Base-by-base conservation (phyloP, 1,140 invertebrate species). In the Zaprionus davidi region DNA sequence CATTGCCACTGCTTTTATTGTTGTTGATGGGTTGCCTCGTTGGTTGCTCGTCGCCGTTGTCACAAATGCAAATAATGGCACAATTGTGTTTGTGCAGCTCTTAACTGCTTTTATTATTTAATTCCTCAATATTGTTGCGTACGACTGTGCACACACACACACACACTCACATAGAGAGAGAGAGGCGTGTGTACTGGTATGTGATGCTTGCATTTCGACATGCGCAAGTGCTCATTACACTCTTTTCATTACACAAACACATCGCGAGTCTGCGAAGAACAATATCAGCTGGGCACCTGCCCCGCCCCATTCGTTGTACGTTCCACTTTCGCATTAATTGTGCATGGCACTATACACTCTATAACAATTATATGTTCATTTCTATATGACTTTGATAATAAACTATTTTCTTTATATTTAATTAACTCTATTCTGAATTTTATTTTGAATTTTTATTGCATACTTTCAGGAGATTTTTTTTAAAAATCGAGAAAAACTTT, bases 51-150 rank as follows among this genome's bases (percentile, higher is more conserved):
- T 58, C 44, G 70, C 49, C 78, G 81, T 78, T 87, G 87, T 91
- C 87, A 91, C 87, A 91, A 90, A 91, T 91, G 87, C 87, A 91
- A 91, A 91, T 91, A 91, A 91, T 91, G 81, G 87, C 76, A 81
- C 78, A 91, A 87, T 91, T 87, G 81, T 82, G 71, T 64, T 81
- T 72, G 41, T 80, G 77, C 78, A 73, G 79, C 64, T 64, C 73
- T 79, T 82, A 86, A 82, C 82, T 79, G 79, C 79, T 76, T 85
- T 85, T 85, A 85, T 87, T 86, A 85, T 85, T 85, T 85, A 85
- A 85, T 85, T 85, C 83, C 79, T 82, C 62, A 82, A 82, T 86
- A 76, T 59, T 65, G 64, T 53, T 65, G 75, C 79, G 69, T 53
- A 62, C 66, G 55, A 22, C 49, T 49, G 26, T 28, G 38, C 55